These are phyloP conservation scores for Phorcus lineatus DNA, from an alignment of 2,888 invertebrate species.

Conservation along the genomic window DNA sequence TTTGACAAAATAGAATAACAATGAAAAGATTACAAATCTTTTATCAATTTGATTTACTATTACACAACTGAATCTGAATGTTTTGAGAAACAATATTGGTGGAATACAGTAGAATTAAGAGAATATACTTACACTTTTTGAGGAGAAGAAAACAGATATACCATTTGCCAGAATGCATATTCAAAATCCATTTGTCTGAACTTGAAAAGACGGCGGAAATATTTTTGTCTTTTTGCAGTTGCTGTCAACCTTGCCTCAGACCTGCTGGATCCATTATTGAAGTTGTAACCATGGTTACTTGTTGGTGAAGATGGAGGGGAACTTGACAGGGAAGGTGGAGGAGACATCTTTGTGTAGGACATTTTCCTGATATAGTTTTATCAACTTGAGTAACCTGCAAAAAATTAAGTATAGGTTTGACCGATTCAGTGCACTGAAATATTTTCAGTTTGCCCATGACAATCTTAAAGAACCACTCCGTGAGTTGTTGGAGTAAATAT, in stretches of 20 bases:
- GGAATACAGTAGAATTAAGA: not conserved
- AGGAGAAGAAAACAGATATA: constrained; percentile 93
- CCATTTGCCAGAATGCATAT: constrained; percentile 99
- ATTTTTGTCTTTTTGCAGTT: constrained; percentile 82
- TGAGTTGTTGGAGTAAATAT: too few relatives aligned
- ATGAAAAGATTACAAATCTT: not conserved
- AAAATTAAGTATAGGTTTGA: too few relatives aligned
- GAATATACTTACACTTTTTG: constrained; percentile 86
- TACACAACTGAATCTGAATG: not conserved
- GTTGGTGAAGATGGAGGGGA: constrained; percentile 53
- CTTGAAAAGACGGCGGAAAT: constrained; percentile 83
- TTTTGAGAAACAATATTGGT: not conserved
- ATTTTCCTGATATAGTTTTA: not conserved
- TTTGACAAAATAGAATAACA: not conserved
- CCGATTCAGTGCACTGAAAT: too few relatives aligned
- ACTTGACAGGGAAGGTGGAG: constrained; percentile 61
- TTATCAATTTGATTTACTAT: not conserved
- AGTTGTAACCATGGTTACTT: constrained; percentile 38
- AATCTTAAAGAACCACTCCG: too few relatives aligned
- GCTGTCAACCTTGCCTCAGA: constrained; percentile 80
- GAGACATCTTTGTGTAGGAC: constrained; percentile 57
- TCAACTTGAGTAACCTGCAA: too few relatives aligned
- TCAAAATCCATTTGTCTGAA: constrained; percentile 99
- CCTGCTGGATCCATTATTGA: constrained; percentile 10
- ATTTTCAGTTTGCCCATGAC: too few relatives aligned